A percentile compares a stretch with the other conserved stretches of the same genome.
Evolutionary conservation across 2,797 vertebrate species (phyloP).

Genomic region (Rhodeus uyekii): DNA sequence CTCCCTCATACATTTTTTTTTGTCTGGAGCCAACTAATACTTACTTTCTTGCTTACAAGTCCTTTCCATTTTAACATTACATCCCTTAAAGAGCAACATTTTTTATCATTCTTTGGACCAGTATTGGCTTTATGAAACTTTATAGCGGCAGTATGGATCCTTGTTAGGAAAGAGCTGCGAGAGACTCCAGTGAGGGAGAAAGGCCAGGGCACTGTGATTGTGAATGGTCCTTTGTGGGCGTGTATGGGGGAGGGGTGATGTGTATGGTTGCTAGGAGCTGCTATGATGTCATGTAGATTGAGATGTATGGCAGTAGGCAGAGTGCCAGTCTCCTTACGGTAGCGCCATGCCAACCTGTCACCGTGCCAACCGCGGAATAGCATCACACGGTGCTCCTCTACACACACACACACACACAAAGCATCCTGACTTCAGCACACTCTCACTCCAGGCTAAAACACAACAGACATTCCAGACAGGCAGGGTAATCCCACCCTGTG

Average conservation of each 20-base stretch:
- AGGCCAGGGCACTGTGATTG: conserved; percentile 3
- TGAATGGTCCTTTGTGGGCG: conserved; percentile 52
- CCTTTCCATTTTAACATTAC: neutral
- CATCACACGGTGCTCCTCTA: conserved; percentile 46
- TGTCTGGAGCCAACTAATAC: neutral
- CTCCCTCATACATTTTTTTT: neutral
- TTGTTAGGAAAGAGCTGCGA: conserved; percentile 7
- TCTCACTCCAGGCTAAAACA: conserved; percentile 41
- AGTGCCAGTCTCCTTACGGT: conserved; percentile 54
- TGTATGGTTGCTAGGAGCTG: conserved; percentile 50
- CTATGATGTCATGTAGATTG: conserved; percentile 63
- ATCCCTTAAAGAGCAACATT: neutral
- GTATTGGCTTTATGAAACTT: neutral
- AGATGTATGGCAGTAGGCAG: conserved; percentile 62
- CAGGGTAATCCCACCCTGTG: conserved; percentile 48
- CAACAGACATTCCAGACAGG: conserved; percentile 45
- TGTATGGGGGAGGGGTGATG: conserved; percentile 46
- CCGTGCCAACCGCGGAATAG: conserved; percentile 47
- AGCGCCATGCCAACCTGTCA: conserved; percentile 51
- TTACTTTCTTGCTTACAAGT: neutral
- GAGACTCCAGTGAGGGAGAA: conserved; percentile 8
- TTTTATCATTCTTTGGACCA: conserved; percentile 2
- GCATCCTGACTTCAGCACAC: conserved; percentile 17
- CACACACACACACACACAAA: conserved; percentile 25
- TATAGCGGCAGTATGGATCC: neutral